Conservation (phyloP, 2,113 vertebrate genomes). For the Tychaedon coryphoeus region DNA sequence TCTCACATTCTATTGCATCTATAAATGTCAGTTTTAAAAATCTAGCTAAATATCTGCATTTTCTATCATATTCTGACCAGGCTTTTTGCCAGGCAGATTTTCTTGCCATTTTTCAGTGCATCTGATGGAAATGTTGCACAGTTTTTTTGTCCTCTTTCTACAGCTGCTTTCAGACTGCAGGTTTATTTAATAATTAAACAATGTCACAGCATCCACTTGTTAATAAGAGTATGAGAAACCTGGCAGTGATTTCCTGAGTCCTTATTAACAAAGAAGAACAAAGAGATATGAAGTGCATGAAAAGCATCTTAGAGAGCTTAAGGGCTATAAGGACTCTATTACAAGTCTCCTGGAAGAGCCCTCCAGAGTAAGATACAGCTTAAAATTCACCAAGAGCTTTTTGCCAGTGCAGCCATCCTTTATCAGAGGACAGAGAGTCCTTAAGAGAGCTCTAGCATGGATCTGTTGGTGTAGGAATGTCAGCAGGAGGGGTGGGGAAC, state of each 20-base stretch:
- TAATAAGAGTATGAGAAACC: background rate
- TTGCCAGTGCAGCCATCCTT: background rate
- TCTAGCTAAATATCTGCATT: background rate
- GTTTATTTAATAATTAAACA: slow-evolving; percentile 28
- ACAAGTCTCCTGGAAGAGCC: background rate
- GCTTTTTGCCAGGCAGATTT: background rate
- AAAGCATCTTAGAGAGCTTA: background rate
- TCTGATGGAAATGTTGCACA: background rate
- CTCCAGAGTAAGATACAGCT: background rate
- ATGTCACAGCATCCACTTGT: background rate
- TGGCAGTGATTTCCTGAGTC: background rate
- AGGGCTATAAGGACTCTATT: background rate
- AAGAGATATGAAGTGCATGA: background rate
- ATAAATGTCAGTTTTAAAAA: background rate
- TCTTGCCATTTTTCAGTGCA: background rate
- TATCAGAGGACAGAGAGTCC: background rate
- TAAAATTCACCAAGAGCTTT: background rate
- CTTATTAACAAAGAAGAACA: background rate
- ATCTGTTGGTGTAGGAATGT: background rate
- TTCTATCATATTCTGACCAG: background rate
- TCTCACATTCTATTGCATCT: background rate
- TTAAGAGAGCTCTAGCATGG: background rate
- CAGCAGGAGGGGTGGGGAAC: background rate
- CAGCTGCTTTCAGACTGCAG: background rate
- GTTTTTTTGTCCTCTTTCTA: background rate